Percentiles rank a stretch among this genome's conserved stretches.
phyloP scores from a whole-genome alignment of 2,888 invertebrate species.

The Augiades crinisus region DNA sequence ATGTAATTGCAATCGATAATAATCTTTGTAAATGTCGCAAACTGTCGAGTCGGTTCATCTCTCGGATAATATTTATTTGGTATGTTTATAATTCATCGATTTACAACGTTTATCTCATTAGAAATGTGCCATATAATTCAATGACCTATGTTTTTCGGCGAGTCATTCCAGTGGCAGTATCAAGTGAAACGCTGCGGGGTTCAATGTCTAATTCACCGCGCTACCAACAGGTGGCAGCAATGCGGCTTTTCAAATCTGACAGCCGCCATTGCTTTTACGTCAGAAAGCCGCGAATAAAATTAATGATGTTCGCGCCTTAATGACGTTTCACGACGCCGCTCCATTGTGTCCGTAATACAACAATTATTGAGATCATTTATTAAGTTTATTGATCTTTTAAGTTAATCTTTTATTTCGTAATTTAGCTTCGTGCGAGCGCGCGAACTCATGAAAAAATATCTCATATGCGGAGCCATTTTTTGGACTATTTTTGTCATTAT shows the following conservation, averaged over 20 bases:
- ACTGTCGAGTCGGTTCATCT: no score
- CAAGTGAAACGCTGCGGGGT: conserved; percentile 73
- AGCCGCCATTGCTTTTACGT: conserved; percentile 79
- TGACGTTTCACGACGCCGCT: conserved; percentile 80
- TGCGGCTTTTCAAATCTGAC: conserved; percentile 77
- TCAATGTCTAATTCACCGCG: conserved; percentile 74
- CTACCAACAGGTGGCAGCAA: conserved; percentile 80
- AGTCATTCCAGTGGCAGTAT: conserved; percentile 77
- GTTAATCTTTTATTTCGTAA: conserved; percentile 82
- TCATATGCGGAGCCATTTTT: conserved; percentile 78
- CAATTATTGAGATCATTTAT: conserved; percentile 82
- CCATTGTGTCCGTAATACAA: conserved; percentile 81
- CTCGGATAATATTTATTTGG: no score
- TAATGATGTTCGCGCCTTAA: conserved; percentile 81
- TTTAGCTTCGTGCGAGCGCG: conserved; percentile 76
- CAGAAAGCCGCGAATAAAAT: conserved; percentile 80
- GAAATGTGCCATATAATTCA: conserved; percentile 21
- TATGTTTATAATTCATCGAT: not conserved
- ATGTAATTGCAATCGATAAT: no score
- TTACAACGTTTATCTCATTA: conserved; percentile 21
- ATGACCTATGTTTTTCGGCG: conserved; percentile 41
- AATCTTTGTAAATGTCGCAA: no score
- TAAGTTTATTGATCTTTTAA: conserved; percentile 82
- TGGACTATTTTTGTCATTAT: conserved; percentile 82
- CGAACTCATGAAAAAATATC: conserved; percentile 76